Evolutionary conservation across 2,797 vertebrate species (phyloP).

Genomic region (Poeciliopsis paucimaculata): DNA sequence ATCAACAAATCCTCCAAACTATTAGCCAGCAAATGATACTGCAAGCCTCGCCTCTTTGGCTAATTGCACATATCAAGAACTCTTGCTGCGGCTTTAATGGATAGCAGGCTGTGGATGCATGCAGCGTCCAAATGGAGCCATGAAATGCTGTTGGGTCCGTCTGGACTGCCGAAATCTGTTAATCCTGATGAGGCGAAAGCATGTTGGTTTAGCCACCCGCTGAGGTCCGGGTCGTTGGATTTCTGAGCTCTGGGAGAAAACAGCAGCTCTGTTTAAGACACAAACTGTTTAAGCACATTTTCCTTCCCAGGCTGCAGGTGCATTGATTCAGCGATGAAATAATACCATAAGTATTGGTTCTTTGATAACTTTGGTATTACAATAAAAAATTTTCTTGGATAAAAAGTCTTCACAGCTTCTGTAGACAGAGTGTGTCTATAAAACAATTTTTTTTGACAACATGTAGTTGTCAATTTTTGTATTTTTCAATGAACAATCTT

Average conservation of each 20-base stretch:
- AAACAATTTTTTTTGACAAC: neutral
- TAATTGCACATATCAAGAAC: conserved; percentile 20
- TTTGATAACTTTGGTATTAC: neutral
- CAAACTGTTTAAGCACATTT: conserved; percentile 7
- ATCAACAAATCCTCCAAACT: conserved; percentile 17
- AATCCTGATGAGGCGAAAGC: conserved; percentile 50
- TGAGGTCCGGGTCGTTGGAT: conserved; percentile 30
- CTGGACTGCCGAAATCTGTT: conserved; percentile 52
- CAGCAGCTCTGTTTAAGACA: neutral
- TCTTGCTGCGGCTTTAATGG: conserved; percentile 13
- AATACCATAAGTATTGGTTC: neutral
- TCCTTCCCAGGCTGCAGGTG: neutral
- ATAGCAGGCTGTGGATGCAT: conserved; percentile 5
- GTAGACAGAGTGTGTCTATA: neutral
- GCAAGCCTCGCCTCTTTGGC: conserved; percentile 5
- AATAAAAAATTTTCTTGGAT: neutral
- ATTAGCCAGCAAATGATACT: conserved; percentile 25
- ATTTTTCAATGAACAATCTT: neutral
- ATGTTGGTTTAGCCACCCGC: conserved; percentile 51
- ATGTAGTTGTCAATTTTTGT: neutral
- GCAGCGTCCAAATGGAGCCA: conserved; percentile 23
- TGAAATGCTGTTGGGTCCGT: conserved; percentile 35
- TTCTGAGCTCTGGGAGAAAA: conserved; percentile 36
- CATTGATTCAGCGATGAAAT: neutral
- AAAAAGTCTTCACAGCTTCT: neutral